Evolutionary conservation across 2,888 invertebrate species (phyloP).

Genomic region (Protonemura montana): DNA sequence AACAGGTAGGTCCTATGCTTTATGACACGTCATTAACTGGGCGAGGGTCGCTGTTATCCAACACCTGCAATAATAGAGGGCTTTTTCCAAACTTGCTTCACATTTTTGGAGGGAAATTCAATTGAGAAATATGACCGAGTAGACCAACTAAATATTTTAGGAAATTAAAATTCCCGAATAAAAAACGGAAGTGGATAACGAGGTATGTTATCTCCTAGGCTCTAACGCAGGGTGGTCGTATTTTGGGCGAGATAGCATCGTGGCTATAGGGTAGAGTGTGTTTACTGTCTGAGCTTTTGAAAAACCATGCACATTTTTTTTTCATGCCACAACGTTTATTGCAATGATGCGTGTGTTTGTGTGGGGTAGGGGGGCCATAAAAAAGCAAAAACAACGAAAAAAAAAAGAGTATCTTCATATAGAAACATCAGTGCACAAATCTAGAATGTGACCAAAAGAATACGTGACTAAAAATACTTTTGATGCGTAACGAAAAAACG

Average conservation of each 20-base stretch:
- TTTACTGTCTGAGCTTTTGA: not conserved
- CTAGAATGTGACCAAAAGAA: not conserved
- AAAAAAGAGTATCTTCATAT: not conserved
- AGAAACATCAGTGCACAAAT: not conserved
- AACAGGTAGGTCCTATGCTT: too few species aligned
- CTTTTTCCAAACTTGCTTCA: not conserved
- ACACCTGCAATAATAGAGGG: not conserved
- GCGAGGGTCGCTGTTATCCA: not conserved
- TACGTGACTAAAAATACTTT: conserved; percentile 5
- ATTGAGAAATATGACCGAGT: not conserved
- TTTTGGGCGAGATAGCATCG: not conserved
- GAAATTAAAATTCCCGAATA: not conserved
- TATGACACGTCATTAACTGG: not conserved
- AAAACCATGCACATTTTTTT: not conserved
- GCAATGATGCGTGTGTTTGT: not conserved
- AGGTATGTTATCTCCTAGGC: not conserved
- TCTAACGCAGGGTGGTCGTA: not conserved
- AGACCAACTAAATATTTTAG: not conserved
- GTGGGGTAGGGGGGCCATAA: not conserved
- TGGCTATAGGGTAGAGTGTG: not conserved
- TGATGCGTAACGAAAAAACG: not conserved
- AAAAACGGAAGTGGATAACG: not conserved
- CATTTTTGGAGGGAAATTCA: not conserved
- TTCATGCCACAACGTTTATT: not conserved
- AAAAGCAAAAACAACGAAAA: too few species aligned